These are phyloP conservation scores for Mantis religiosa DNA, from an alignment of 2,888 invertebrate genomes.

Conservation along the genomic window DNA sequence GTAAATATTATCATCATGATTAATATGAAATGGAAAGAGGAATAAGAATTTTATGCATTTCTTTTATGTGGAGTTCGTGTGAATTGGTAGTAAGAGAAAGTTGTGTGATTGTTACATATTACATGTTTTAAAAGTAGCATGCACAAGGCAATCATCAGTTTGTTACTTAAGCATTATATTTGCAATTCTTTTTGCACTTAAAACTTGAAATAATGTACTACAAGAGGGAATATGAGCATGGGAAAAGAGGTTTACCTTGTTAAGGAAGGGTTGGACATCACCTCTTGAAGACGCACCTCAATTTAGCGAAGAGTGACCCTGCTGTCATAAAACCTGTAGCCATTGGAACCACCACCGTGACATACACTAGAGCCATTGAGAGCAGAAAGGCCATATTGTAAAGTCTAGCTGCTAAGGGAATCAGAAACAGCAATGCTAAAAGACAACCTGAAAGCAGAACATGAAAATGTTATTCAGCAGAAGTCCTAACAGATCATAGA, in stretches of 20 bases:
- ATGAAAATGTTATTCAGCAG: too few species aligned
- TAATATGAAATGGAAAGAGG: too few species aligned
- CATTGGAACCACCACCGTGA: slow-evolving; percentile 33
- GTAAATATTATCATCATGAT: too few species aligned
- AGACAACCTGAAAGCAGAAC: slow-evolving; percentile 32
- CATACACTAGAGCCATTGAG: slow-evolving; percentile 27
- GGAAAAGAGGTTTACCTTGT: background rate
- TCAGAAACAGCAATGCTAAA: slow-evolving; percentile 32
- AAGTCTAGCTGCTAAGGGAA: slow-evolving; percentile 33
- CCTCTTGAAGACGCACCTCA: slow-evolving; percentile 20
- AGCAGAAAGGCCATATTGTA: slow-evolving; percentile 28
- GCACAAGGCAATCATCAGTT: too few species aligned
- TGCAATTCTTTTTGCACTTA: background rate
- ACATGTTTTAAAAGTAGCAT: too few species aligned
- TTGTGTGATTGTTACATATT: too few species aligned
- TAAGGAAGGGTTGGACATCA: slow-evolving; percentile 2
- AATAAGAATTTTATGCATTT: too few species aligned
- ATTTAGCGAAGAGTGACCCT: slow-evolving; percentile 23
- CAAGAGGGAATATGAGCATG: background rate
- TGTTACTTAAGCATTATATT: background rate
- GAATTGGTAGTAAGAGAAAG: too few species aligned
- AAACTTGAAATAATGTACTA: background rate
- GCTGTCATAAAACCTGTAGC: slow-evolving; percentile 33
- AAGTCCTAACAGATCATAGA: too few species aligned
- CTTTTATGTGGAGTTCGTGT: too few species aligned